These are phyloP conservation scores for Danio albolineatus DNA, from an alignment of 2,797 vertebrate species.

Conservation along the genomic window DNA sequence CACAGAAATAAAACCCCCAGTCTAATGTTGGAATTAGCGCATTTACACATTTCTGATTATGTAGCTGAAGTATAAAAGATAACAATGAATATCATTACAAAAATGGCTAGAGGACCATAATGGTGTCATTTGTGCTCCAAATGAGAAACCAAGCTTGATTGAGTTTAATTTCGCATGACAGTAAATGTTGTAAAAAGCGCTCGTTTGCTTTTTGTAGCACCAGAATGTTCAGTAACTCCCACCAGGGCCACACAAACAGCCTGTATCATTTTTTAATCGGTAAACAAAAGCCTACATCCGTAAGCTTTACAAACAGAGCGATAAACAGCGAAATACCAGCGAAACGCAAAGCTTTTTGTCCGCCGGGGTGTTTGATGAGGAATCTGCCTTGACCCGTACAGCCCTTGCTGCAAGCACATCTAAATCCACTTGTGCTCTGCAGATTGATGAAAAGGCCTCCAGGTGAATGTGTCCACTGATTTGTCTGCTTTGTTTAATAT, in stretches of 20 bases:
- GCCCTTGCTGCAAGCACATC: slow-evolving; percentile 15
- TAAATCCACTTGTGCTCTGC: slow-evolving; percentile 34
- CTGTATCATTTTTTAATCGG: slow-evolving; percentile 39
- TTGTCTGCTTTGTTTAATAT: slow-evolving; percentile 44
- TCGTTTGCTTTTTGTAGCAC: slow-evolving; percentile 12
- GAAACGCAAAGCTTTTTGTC: slow-evolving; percentile 31
- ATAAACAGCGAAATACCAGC: slow-evolving; percentile 8
- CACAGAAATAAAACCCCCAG: background rate
- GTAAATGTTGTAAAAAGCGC: slow-evolving; percentile 38
- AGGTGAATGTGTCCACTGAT: slow-evolving; percentile 35
- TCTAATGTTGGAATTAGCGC: background rate
- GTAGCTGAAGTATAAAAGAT: background rate
- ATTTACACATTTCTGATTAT: slow-evolving; percentile 9
- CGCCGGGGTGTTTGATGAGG: slow-evolving; percentile 28
- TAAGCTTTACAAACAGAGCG: slow-evolving; percentile 34
- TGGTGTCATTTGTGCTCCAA: slow-evolving; percentile 36
- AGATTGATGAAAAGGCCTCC: slow-evolving; percentile 36
- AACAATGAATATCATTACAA: background rate
- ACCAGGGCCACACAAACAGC: slow-evolving; percentile 16
- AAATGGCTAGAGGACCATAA: background rate
- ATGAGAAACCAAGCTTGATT: slow-evolving; percentile 22
- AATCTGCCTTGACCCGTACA: slow-evolving; percentile 7
- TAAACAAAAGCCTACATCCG: slow-evolving; percentile 49
- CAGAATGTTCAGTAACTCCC: slow-evolving; percentile 10
- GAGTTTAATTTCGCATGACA: slow-evolving; percentile 45